Conservation (phyloP, 2,113 vertebrate species). For the Danionella cerebrum region DNA sequence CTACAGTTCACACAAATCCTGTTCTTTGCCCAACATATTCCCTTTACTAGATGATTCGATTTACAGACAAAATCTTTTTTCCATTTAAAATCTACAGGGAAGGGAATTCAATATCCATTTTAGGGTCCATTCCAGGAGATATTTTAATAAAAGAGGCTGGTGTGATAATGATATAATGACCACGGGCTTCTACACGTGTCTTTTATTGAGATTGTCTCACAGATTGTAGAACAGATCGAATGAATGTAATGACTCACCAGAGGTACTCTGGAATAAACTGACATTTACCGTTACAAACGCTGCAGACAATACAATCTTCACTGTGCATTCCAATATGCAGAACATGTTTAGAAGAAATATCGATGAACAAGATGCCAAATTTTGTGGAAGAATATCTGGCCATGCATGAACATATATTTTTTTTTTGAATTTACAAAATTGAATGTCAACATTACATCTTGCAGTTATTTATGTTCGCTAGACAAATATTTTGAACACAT, state of each 20-base stretch:
- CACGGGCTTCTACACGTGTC: conserved; percentile 33
- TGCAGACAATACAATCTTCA: background rate
- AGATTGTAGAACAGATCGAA: conserved; percentile 42
- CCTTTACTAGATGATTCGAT: conserved; percentile 51
- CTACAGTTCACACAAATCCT: conserved; percentile 43
- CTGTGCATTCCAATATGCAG: background rate
- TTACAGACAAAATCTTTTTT: conserved; percentile 43
- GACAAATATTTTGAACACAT: too few relatives aligned
- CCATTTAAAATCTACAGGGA: conserved; percentile 56
- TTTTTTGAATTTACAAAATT: too few relatives aligned
- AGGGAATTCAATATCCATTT: conserved; percentile 57
- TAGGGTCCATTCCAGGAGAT: conserved; percentile 45
- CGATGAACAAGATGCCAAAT: too few relatives aligned
- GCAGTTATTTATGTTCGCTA: too few relatives aligned
- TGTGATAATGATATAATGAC: conserved; percentile 34
- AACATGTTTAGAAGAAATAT: too few relatives aligned
- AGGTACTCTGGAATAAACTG: background rate
- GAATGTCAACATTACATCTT: too few relatives aligned
- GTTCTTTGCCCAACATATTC: conserved; percentile 43
- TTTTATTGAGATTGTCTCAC: conserved; percentile 45
- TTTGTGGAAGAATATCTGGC: too few relatives aligned
- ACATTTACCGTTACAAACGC: background rate
- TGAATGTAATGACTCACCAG: conserved; percentile 41
- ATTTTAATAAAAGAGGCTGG: conserved; percentile 42
- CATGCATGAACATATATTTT: too few relatives aligned